A percentile compares a stretch with the other conserved stretches of the same genome.
Conservation (phyloP, 2,888 invertebrate genomes). For the Epinotia ramella region DNA sequence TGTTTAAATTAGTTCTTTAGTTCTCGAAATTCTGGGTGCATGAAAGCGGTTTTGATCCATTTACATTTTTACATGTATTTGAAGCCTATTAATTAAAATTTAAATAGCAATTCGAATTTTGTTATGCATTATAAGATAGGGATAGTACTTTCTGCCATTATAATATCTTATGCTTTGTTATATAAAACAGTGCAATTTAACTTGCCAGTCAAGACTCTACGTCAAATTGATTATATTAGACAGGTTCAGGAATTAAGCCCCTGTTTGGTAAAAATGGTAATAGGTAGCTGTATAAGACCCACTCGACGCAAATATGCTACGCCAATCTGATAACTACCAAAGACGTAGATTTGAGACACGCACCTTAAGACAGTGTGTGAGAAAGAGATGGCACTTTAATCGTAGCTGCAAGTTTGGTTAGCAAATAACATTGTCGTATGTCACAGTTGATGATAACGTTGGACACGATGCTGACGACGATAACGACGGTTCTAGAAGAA, state of each 20-base stretch:
- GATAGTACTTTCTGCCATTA: too few species aligned
- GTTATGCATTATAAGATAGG: too few species aligned
- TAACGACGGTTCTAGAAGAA: neutral
- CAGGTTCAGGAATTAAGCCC: too few species aligned
- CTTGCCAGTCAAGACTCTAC: too few species aligned
- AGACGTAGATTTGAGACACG: neutral
- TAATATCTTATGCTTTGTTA: too few species aligned
- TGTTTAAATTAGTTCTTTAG: constrained; percentile 14
- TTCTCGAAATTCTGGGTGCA: neutral
- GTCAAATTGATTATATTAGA: too few species aligned
- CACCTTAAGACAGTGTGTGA: neutral
- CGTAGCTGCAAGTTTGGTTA: neutral
- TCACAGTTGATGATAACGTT: neutral
- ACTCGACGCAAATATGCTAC: neutral
- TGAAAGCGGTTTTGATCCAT: constrained; percentile 3
- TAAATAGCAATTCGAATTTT: too few species aligned
- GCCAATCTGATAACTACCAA: neutral
- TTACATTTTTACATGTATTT: neutral
- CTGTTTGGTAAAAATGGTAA: too few species aligned
- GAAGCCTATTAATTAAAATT: too few species aligned
- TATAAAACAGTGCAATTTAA: too few species aligned
- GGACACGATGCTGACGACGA: neutral
- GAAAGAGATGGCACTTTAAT: neutral
- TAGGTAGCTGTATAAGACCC: too few species aligned
- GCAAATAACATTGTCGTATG: neutral